Evolutionary conservation across 2,797 vertebrate species (phyloP).

Genomic region (Meriones psammophilus): DNA sequence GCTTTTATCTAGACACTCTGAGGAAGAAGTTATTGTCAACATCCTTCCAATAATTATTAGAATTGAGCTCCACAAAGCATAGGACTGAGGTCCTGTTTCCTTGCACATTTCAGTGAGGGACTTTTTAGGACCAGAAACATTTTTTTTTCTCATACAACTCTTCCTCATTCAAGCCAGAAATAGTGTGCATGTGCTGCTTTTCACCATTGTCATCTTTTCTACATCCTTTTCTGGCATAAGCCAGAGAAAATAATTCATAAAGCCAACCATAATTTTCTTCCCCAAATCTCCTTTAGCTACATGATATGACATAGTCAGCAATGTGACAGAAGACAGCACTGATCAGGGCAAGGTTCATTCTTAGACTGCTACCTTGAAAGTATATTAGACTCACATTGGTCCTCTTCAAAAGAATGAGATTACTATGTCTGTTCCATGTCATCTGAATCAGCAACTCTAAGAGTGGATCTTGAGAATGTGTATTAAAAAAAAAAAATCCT

Average conservation of each 20-base stretch:
- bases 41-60: background rate
- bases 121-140: background rate
- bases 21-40: background rate
- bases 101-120: background rate
- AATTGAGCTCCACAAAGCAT: background rate
- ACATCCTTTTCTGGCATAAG: background rate
- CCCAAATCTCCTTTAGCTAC: background rate
- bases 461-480: background rate
- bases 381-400: background rate
- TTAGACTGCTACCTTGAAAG: background rate
- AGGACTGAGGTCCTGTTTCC: background rate
- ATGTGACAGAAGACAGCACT: background rate
- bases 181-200: no score
- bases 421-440: background rate
- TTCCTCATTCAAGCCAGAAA: background rate
- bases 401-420: background rate
- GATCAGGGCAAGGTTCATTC: background rate
- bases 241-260: slow-evolving; percentile 17
- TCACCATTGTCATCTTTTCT: background rate
- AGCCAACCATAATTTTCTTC: background rate
- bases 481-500: background rate
- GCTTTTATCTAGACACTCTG: background rate
- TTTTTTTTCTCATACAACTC: background rate
- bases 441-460: slow-evolving; percentile 21
- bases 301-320: background rate